These are phyloP conservation scores for Podocnemis expansa DNA, from an alignment of 2,113 vertebrate species.

Conservation along the genomic window DNA sequence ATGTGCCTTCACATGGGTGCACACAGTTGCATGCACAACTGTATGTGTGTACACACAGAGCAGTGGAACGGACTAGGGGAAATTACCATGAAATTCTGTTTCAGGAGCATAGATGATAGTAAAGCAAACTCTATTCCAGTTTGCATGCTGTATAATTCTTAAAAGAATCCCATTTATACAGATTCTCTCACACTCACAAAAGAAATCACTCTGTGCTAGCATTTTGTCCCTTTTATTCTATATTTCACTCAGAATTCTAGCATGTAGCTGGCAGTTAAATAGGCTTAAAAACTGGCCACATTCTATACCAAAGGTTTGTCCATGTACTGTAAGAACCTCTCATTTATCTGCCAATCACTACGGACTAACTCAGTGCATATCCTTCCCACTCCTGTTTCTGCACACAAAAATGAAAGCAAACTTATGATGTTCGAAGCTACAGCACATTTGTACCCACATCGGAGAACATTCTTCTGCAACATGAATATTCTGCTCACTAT, in stretches of 20 bases:
- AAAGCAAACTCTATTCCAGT: not conserved
- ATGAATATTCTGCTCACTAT: not conserved
- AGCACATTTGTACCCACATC: not conserved
- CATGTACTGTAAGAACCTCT: not conserved
- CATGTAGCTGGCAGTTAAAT: not conserved
- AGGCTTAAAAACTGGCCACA: not conserved
- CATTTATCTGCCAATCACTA: not conserved
- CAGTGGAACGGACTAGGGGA: not conserved
- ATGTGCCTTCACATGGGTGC: not conserved
- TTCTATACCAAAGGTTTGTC: not conserved
- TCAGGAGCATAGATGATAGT: not conserved
- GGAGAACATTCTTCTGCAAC: not conserved
- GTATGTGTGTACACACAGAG: fast-evolving
- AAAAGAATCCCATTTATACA: not conserved
- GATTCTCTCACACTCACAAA: not conserved
- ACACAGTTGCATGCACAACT: not conserved
- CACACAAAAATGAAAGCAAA: constrained; percentile 23
- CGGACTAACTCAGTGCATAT: not conserved
- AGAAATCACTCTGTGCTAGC: not conserved
- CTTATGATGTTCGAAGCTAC: not conserved
- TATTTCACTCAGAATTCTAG: not conserved
- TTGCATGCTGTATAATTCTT: not conserved
- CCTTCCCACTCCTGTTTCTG: not conserved
- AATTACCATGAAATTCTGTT: not conserved
- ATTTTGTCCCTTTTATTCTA: not conserved